Evolutionary conservation across 2,797 vertebrate genomes (phyloP).

Genomic region (Mionectes olivaceus): DNA sequence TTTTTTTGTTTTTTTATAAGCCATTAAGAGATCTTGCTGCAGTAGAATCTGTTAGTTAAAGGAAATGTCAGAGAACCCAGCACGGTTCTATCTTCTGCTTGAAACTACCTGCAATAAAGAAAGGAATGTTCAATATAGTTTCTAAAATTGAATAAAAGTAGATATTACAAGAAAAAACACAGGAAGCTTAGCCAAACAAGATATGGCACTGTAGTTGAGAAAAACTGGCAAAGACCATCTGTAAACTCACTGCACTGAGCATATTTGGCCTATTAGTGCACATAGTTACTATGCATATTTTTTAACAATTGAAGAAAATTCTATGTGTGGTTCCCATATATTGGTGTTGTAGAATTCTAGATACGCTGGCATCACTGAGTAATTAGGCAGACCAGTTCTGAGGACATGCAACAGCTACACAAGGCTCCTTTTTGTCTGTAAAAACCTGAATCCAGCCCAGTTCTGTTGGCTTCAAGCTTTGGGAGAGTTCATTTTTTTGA

Average conservation of each 20-base stretch:
- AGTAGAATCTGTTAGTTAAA: neutral
- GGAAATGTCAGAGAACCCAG: neutral
- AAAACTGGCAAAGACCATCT: slow-evolving; percentile 7
- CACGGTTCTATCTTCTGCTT: neutral
- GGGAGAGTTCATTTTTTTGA: neutral
- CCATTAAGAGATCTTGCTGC: neutral
- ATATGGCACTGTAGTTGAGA: neutral
- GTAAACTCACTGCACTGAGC: slow-evolving; percentile 9
- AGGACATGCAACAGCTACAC: neutral
- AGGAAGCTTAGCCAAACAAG: slow-evolving; percentile 6
- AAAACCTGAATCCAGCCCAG: neutral
- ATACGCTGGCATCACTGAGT: neutral
- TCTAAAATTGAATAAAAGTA: neutral
- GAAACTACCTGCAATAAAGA: neutral
- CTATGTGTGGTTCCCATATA: neutral
- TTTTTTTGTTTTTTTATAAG: neutral
- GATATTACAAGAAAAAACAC: neutral
- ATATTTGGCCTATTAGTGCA: slow-evolving; percentile 32
- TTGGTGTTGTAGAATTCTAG: neutral
- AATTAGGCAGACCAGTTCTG: neutral
- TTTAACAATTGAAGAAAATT: slow-evolving; percentile 4
- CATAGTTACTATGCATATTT: neutral
- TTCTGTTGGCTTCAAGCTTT: neutral
- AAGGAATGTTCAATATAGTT: neutral
- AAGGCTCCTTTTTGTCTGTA: neutral